Base-by-base conservation (phyloP, 1,140 invertebrate genomes). In the Trichonephila inaurata region DNA sequence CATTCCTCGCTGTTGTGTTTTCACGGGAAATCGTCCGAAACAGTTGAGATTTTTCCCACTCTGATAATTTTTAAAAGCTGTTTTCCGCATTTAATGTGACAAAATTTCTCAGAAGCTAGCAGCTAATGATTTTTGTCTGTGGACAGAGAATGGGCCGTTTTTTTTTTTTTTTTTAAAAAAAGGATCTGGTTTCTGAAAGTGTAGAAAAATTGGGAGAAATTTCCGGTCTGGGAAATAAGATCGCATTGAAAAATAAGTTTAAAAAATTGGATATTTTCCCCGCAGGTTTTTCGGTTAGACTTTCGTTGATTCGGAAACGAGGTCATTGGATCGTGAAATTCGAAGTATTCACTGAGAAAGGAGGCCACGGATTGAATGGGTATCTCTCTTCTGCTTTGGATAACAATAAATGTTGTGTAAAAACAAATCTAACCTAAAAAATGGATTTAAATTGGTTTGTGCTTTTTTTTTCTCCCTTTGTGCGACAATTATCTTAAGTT, bases 261-360 rank as follows among this genome's bases (percentile, higher is more conserved):
- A 28, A 77, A 51, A 51, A 77, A 77, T 77, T 77, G 72, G 72
- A 77, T 77, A 77, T 77, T 77, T 77, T 40, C 69, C 72, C 72
- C 72, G 72, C 28, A 77, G 72, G 28, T 77, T 77, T 72, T 77
- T 77, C 72, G 33, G 40, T 28, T 40, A 77, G 28, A 77, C 72
- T 77, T 77, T 77, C 72, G 72, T 77, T 77, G 72, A 77, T 40
- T 77, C 24, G 72, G 28, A 77, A 77, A 77, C 19, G 72, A 77
- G 72, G 72, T 77, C 72, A 77, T 19, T 77, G 72, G 72, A 77
- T 77, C 72, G 72, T 77, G 72, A 77, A 77, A 77, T 77, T 77
- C 72, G 72, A 77, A 77, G 72, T 77, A 77, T 77, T 77, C 72
- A 77, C 16, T 40, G 6, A 28, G 72, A 77, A 77, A 77, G 28